Base-by-base conservation (phyloP, 2,797 vertebrate species). In the Pipistrellus pygmaeus region DNA sequence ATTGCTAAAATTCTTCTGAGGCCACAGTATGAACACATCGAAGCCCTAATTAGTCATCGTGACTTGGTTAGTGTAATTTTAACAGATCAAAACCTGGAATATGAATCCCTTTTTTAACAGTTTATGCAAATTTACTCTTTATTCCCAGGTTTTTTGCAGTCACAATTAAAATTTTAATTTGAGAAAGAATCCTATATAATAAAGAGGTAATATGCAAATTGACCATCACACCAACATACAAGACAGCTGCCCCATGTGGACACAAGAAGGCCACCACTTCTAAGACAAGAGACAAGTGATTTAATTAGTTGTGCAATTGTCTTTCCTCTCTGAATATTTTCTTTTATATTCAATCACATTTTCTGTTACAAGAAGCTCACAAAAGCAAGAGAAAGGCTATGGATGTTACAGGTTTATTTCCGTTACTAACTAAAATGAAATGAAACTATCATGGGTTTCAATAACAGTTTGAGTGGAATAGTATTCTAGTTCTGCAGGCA, bases 331-430 rank as follows among this genome's bases (percentile, higher is more conserved):
- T 75, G 66, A 93, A 87, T 95, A 89, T 66, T 71, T 87, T 14
- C n/a, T 95, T 94, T 84, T 83, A 81, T 92, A 88, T 85, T 94
- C 53, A 90, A 12, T 90, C 92, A 94, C 12, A 69, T 85, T 93
- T 95, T 62, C 75, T 83, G 32, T 96, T 75, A 83, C 46, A 91
- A 91, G 55, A 83, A 69, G 2, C 4, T 68, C 48, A n/a, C 78
- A 75, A 6, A 64, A 27, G 35, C 41, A 85, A 72, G 82, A 90
- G 27, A 81, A 92, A 95, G 32, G 11, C 66, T 88, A 76, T 57
- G 38, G 41, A 85, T 86, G 82, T 97, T 92, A 85, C 92, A 80
- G 35, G 73, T 90, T 88, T 66, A 95, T 94, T 91, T 93, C n/a
- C 66, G 23, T 88, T 92, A 76, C 35, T 85, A 72, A 83, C 41